Conservation (phyloP, 2,888 invertebrate species). For the Hypsopygia costalis region DNA sequence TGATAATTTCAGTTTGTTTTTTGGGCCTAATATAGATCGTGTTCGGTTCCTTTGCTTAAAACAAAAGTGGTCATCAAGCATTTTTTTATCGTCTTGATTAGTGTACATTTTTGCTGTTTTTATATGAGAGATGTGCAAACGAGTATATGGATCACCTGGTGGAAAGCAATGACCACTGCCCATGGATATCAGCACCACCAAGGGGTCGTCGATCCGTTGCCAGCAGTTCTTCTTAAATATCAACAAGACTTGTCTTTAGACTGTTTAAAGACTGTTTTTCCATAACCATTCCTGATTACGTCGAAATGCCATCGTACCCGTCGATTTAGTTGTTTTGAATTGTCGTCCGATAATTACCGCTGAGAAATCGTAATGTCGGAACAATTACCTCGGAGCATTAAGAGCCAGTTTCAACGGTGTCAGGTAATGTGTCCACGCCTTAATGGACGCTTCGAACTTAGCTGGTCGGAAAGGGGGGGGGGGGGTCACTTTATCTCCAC, state of each 20-base stretch:
- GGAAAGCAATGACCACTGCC: too few species aligned
- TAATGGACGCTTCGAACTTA: constrained; percentile 50
- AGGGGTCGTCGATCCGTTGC: too few species aligned
- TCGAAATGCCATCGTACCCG: not conserved
- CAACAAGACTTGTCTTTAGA: not conserved
- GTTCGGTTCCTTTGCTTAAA: constrained; percentile 14
- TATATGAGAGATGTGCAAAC: not conserved
- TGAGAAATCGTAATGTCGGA: constrained; percentile 50
- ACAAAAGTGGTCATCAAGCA: constrained; percentile 8
- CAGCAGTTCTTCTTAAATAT: too few species aligned
- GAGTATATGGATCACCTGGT: too few species aligned
- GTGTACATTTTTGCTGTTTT: not conserved
- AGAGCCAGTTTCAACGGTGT: constrained; percentile 41
- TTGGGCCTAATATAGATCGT: not conserved
- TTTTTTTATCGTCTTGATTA: not conserved
- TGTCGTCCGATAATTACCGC: constrained; percentile 51
- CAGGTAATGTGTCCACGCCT: constrained; percentile 53
- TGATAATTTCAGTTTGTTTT: constrained; percentile 27
- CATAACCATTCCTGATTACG: not conserved
- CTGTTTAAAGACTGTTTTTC: not conserved
- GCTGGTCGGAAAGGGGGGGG: constrained; percentile 27
- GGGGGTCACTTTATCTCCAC: constrained; percentile 43
- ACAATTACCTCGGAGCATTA: constrained; percentile 51
- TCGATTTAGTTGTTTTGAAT: constrained; percentile 23
- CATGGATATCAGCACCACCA: too few species aligned